Evolutionary conservation across 1,140 invertebrate genomes (phyloP).

Genomic region (Hypsibius dujardini): DNA sequence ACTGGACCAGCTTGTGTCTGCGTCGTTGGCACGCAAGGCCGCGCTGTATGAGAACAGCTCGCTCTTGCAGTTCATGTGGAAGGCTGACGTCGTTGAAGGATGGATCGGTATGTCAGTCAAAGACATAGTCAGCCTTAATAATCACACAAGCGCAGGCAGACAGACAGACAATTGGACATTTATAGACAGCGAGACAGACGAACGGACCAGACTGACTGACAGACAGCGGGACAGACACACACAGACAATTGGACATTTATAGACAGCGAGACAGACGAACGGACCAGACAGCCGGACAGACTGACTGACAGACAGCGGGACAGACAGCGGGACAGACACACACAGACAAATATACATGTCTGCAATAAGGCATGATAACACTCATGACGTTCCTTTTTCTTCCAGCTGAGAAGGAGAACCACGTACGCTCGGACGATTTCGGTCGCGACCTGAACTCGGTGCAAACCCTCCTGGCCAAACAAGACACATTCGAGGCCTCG

Average conservation of each 20-base stretch:
- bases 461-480: constrained; percentile 82
- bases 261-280: not conserved
- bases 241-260: constrained; percentile 8
- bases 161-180: constrained; percentile 11
- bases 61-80: constrained; percentile 99
- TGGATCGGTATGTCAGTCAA: constrained; percentile 59
- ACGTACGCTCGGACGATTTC: constrained; percentile 79
- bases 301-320: not conserved
- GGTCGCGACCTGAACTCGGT: constrained; percentile 86
- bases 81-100: constrained; percentile 96
- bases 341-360: not conserved
- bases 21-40: constrained; percentile 65
- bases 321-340: too few species aligned
- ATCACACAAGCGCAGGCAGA: not conserved
- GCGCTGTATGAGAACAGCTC: constrained; percentile 86
- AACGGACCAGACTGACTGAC: too few species aligned
- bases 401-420: constrained; percentile 78
- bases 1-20: constrained; percentile 60
- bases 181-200: not conserved
- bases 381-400: constrained; percentile 17
- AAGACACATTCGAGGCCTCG: constrained; percentile 88
- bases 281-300: too few species aligned
- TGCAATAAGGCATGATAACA: constrained; percentile 21
- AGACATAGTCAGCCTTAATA: too few species aligned
- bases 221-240: not conserved